phyloP scores from a whole-genome alignment of 2,888 invertebrate genomes.

The Perithous albicinctus region DNA sequence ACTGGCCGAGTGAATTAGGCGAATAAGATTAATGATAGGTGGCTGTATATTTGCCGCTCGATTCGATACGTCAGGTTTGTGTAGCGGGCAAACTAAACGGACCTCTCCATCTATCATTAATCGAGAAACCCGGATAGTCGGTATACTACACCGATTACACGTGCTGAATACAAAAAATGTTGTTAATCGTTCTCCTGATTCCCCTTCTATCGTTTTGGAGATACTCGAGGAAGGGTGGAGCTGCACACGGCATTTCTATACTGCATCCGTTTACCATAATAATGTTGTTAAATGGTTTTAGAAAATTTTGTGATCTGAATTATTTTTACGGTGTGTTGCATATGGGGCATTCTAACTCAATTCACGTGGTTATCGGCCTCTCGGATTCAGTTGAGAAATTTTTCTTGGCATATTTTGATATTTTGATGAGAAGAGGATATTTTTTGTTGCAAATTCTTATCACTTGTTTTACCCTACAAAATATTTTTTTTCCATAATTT shows the following conservation, averaged over 20 bases:
- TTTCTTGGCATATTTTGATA: too few species aligned
- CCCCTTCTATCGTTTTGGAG: neutral
- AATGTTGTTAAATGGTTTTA: neutral
- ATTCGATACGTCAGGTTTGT: slow-evolving; percentile 81
- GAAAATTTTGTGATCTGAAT: too few species aligned
- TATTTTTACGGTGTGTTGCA: too few species aligned
- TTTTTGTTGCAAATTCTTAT: too few species aligned
- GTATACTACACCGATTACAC: slow-evolving; percentile 3
- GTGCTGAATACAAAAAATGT: slow-evolving; percentile 22
- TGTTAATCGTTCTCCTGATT: slow-evolving; percentile 35
- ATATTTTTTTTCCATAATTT: too few species aligned
- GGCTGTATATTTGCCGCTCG: slow-evolving; percentile 76
- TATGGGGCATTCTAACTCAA: too few species aligned
- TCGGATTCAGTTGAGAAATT: too few species aligned
- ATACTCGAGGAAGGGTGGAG: neutral
- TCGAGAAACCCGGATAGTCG: slow-evolving; percentile 42
- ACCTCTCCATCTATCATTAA: slow-evolving; percentile 78
- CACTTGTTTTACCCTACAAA: too few species aligned
- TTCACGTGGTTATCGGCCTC: too few species aligned
- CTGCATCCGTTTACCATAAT: neutral
- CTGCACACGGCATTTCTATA: slow-evolving; percentile 7
- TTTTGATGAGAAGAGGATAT: too few species aligned
- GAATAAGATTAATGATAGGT: slow-evolving; percentile 77
- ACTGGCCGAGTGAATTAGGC: slow-evolving; percentile 61
- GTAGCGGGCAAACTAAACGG: slow-evolving; percentile 57